Base-by-base conservation (phyloP, 2,797 vertebrate species). In the Leptodactylus fallax region DNA sequence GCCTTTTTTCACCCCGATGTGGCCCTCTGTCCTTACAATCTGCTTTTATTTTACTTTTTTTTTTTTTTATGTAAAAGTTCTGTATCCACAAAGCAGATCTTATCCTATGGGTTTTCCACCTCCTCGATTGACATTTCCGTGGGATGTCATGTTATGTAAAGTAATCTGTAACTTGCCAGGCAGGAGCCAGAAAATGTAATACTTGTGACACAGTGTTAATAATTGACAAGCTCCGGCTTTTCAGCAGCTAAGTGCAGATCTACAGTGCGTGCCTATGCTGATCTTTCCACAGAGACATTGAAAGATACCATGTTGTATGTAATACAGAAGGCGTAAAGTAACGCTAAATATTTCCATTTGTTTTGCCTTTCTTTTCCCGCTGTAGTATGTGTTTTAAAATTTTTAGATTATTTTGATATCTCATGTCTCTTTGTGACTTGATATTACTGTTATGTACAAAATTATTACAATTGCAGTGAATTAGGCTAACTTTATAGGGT, bases 181-280 rank as follows among this genome's bases (percentile, higher is more conserved):
- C 58, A 16, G 51, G 80, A 67, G 87, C 81, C 61, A 79, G 67
- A 76, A 69, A 87, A 76, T 72, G 51, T 36, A 87, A 76, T 76
- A 76, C 55, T 80, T 84, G 61, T 72, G 87, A 80, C 74, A 88
- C 74, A 10, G 17, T 60, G 86, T 84, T 85, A 88, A 88, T 84
- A 71, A 84, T 88, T 88, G 56, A 88, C 87, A 85, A 84, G 81
- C 53, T 79, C 65, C 51, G 51, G 63, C 72, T 56, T 78, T 65
- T 83, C 61, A 60, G 47, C 81, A 78, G 27, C 79, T 61, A 81
- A 74, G 79, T 87, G 79, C 69, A 87, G 61, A 53, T 79, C 67
- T 81, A 53, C 53, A 74, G 25, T 56, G 51, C 51, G 56, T 77
- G 69, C 56, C 56, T 61, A n/a, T 10, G 25, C 58, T 79, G 76